These are phyloP conservation scores for Leucophenga maculata DNA, from an alignment of 2,888 invertebrate genomes.

Conservation along the genomic window DNA sequence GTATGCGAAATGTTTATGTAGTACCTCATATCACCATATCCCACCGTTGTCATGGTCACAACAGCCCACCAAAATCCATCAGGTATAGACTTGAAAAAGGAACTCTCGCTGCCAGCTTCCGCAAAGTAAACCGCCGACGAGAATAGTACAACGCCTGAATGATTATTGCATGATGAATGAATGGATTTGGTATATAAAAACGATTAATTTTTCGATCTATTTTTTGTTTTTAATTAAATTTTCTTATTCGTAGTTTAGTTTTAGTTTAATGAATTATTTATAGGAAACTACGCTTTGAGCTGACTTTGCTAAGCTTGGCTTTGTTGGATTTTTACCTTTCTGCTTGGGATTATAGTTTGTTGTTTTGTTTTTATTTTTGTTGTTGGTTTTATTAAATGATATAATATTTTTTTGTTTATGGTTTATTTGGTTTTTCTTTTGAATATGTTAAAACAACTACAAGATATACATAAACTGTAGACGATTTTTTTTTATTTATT, in stretches of 20 bases:
- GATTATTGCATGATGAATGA: neutral
- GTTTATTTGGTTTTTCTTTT: too few species aligned
- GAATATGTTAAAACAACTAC: constrained; percentile 49
- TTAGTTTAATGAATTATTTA: neutral
- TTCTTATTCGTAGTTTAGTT: neutral
- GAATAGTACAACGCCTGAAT: constrained; percentile 97
- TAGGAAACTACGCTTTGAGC: neutral
- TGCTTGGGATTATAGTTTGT: constrained; percentile 53
- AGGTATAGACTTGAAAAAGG: constrained; percentile 99
- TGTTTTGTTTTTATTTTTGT: constrained; percentile 7
- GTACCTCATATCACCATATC: constrained; percentile 99
- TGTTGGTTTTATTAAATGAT: neutral
- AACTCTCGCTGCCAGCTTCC: constrained; percentile 99
- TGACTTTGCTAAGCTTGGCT: constrained; percentile 11
- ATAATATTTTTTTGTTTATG: constrained; percentile 7
- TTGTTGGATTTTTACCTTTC: constrained; percentile 38
- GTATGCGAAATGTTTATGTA: constrained; percentile 44
- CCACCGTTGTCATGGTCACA: constrained; percentile 99
- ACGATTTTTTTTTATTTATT: constrained; percentile 17
- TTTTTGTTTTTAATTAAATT: too few species aligned
- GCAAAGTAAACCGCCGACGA: constrained; percentile 99
- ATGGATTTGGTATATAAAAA: neutral
- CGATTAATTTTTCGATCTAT: too few species aligned
- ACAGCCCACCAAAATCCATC: constrained; percentile 99
- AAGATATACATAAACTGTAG: constrained; percentile 49